Percentiles rank a stretch among this genome's conserved stretches.
Evolutionary conservation across 2,113 vertebrate genomes (phyloP).

Genomic region (Seriola aureovittata): DNA sequence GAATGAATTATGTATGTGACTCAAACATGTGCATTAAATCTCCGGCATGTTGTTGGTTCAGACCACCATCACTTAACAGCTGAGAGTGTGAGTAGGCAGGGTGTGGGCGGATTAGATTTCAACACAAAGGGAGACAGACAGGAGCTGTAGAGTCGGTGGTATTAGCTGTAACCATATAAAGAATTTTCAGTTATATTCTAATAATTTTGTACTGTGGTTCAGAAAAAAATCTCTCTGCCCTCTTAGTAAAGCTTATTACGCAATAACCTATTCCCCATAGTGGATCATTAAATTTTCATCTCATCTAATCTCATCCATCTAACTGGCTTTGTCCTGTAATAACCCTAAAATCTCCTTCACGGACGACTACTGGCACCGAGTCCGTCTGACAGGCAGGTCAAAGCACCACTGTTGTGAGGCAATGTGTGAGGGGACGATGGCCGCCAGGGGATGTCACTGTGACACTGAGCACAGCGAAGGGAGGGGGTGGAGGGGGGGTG

Average conservation of each 20-base stretch:
- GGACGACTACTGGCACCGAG: background rate
- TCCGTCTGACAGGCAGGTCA: background rate
- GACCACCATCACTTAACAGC: background rate
- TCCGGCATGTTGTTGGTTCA: background rate
- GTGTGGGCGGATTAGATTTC: background rate
- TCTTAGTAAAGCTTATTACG: background rate
- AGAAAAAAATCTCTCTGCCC: background rate
- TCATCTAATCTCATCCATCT: background rate
- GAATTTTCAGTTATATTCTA: background rate
- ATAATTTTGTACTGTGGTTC: background rate
- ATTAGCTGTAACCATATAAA: background rate
- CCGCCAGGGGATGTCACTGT: conserved; percentile 43
- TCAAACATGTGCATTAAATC: no score
- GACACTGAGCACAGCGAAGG: background rate
- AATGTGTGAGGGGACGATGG: background rate
- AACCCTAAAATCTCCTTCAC: background rate
- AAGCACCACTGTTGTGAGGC: background rate
- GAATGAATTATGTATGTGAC: no score
- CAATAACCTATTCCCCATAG: background rate
- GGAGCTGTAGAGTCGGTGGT: background rate
- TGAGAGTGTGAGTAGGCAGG: background rate
- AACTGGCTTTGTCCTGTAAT: background rate
- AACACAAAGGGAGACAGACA: background rate
- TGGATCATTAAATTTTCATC: background rate
- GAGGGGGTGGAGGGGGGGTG: conserved; percentile 11